A percentile compares a stretch with the other conserved stretches of the same genome.
phyloP scores from a whole-genome alignment of 30 jellyfish, hydroid and myxozoan genomes.

The Mastigias papua region DNA sequence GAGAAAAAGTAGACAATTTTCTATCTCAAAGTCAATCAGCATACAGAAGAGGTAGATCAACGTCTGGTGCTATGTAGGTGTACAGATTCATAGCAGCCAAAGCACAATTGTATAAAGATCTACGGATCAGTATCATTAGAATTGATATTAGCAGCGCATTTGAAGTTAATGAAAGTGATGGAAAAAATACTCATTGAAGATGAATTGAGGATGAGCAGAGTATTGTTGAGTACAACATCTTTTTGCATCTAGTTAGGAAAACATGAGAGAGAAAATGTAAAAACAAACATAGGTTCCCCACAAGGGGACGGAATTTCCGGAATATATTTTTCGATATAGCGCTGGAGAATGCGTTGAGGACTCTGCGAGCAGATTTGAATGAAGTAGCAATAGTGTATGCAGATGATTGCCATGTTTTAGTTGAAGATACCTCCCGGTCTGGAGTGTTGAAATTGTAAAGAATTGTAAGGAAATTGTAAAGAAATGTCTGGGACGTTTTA shows the following conservation, averaged over 20 bases:
- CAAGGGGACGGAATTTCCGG: conserved; percentile 49
- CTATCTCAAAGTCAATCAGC: conserved; percentile 39
- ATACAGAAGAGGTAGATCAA: conserved; percentile 47
- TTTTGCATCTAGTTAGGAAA: conserved; percentile 18
- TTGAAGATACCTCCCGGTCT: conserved; percentile 51
- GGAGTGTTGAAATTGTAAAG: conserved; percentile 41
- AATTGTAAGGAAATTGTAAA: too few relatives aligned
- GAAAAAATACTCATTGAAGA: conserved; percentile 46
- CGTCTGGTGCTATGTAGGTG: conserved; percentile 37
- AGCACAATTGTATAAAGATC: conserved; percentile 6
- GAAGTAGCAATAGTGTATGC: conserved; percentile 45
- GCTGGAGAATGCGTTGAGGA: conserved; percentile 42
- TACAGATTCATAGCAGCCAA: conserved; percentile 42
- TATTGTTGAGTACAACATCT: conserved; percentile 54
- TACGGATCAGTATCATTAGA: too few relatives aligned
- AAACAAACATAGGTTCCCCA: too few relatives aligned
- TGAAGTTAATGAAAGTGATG: conserved; percentile 34
- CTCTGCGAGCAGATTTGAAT: conserved; percentile 48
- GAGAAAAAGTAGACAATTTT: conserved; percentile 24
- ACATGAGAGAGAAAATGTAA: conserved; percentile 22
- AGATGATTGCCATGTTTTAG: conserved; percentile 24
- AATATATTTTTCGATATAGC: conserved; percentile 27
- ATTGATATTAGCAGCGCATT: conserved; percentile 26
- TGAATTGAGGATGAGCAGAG: conserved; percentile 38
- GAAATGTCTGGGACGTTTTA: conserved; percentile 9